Conservation (phyloP, 1,140 invertebrate genomes). For the Drosophila burlai region DNA sequence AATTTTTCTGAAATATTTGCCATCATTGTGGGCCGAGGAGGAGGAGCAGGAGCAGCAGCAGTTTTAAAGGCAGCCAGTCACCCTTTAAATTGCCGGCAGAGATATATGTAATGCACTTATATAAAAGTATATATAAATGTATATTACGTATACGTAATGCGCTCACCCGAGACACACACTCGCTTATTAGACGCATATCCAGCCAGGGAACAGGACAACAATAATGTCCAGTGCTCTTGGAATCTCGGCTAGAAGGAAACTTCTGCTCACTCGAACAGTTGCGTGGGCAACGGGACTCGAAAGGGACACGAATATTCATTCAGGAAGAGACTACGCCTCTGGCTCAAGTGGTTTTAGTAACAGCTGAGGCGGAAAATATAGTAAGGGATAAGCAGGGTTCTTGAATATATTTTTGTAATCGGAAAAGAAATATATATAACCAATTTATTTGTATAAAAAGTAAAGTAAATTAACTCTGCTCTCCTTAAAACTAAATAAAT, state of each 20-base stretch:
- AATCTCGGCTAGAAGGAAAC: slow-evolving; percentile 16
- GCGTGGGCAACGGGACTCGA: slow-evolving; percentile 3
- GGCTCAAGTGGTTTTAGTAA: slow-evolving; percentile 26
- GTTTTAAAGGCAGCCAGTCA: slow-evolving; percentile 33
- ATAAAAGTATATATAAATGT: slow-evolving; percentile 31
- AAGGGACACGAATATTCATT: slow-evolving; percentile 39
- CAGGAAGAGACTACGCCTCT: slow-evolving; percentile 33
- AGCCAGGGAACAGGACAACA: slow-evolving; percentile 49
- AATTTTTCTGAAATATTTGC: slow-evolving; percentile 62
- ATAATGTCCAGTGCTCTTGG: slow-evolving; percentile 52
- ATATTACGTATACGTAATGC: slow-evolving; percentile 77
- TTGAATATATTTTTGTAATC: neutral
- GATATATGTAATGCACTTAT: slow-evolving; percentile 37
- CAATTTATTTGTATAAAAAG: neutral
- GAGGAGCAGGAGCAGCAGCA: slow-evolving; percentile 3
- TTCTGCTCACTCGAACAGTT: slow-evolving; percentile 8
- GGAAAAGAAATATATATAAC: neutral
- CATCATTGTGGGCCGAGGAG: slow-evolving; percentile 37
- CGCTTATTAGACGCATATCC: slow-evolving; percentile 80
- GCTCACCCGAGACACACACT: slow-evolving; percentile 54
- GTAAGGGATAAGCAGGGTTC: too few relatives aligned
- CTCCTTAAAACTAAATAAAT: neutral
- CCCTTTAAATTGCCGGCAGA: slow-evolving; percentile 56
- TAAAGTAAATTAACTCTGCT: neutral
- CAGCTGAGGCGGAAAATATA: neutral